Base-by-base conservation (phyloP, 2,888 invertebrate species). In the Ochlodes sylvanus region DNA sequence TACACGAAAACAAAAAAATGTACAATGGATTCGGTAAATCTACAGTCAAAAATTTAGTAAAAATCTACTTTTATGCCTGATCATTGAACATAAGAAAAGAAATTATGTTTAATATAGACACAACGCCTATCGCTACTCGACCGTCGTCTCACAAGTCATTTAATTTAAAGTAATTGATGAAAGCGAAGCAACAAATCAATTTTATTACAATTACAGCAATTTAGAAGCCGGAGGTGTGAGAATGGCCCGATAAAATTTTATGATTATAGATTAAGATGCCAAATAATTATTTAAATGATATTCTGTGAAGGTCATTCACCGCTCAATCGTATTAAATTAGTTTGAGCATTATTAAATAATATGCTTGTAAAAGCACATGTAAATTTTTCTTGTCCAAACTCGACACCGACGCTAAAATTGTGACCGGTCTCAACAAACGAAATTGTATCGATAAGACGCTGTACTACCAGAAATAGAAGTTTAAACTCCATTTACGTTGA, bases 401-500 rank as follows among this genome's bases (percentile, higher is more conserved):
- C 6, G 7, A 47, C 17, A 17, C 15, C 17, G 7, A 12, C 47
- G 12, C 38, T 38, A 9, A 38, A 1, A 27, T 27, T 27, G 27
- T 27, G 27, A 27, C 5, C 27, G 27, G 27, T 27, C 47, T 7
- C 6, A 47, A 2, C 15, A 15, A 15, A 57, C 21, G 50, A 50
- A 58, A 17, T 14, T 42, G 52, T 66, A 60, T 52, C 65, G 21
- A 62, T 9, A 56, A 21, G 56, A 55, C 56, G 9, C 34, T 27
- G 55, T 50, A 41, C 60, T 61, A 67, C 52, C 52, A 68, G 57
- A 63, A 63, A 66, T 82, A 82, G 84, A 86, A 88, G 89, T 88
- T 80, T 84, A 84, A 87, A 83, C 82, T 80, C 84, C 86, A 88
- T 89, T 88, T 86, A 81, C 82, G 79, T 82, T 84, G 90, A 88